Percentiles rank a stretch among this genome's conserved stretches.
Evolutionary conservation across 2,797 vertebrate genomes (phyloP).

Genomic region (Chelidonichthys spinosus): DNA sequence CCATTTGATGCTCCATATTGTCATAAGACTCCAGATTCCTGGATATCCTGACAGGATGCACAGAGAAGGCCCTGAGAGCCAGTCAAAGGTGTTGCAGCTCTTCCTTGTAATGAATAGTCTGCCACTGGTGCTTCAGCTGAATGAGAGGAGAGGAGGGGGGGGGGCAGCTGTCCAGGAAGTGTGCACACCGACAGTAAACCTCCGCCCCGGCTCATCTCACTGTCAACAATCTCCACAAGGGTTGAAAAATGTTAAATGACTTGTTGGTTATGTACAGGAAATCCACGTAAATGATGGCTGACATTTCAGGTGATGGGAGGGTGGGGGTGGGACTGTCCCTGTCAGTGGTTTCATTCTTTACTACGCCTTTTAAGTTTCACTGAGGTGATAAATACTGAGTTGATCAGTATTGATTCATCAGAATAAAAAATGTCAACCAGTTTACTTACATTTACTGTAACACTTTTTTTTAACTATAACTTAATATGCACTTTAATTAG

Average conservation of each 20-base stretch:
- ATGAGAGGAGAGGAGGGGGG: background rate
- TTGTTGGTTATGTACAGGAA: constrained; percentile 43
- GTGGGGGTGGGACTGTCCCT: constrained; percentile 41
- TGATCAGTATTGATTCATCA: constrained; percentile 31
- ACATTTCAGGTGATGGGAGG: constrained; percentile 25
- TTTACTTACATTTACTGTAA: background rate
- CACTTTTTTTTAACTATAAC: background rate
- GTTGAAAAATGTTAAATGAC: constrained; percentile 27
- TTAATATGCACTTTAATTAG: background rate
- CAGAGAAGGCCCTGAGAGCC: constrained; percentile 32
- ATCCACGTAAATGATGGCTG: constrained; percentile 19
- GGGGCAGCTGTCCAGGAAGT: constrained; percentile 70
- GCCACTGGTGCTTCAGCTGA: constrained; percentile 44
- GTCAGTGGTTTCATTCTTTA: constrained; percentile 33
- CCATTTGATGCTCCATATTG: constrained; percentile 55
- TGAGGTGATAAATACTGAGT: constrained; percentile 34
- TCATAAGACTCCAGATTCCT: constrained; percentile 59
- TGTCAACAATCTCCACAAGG: constrained; percentile 31
- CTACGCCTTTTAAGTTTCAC: constrained; percentile 31
- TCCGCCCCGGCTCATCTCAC: constrained; percentile 40
- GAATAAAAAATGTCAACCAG: background rate
- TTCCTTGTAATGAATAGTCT: constrained; percentile 47
- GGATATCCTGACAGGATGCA: constrained; percentile 76
- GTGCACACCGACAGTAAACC: constrained; percentile 47
- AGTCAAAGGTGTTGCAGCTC: constrained; percentile 48